Evolutionary conservation across 2,888 invertebrate genomes (phyloP), one percentile per base, ranked within the genome.

Genomic region (Caenorhabditis sp.): DNA sequence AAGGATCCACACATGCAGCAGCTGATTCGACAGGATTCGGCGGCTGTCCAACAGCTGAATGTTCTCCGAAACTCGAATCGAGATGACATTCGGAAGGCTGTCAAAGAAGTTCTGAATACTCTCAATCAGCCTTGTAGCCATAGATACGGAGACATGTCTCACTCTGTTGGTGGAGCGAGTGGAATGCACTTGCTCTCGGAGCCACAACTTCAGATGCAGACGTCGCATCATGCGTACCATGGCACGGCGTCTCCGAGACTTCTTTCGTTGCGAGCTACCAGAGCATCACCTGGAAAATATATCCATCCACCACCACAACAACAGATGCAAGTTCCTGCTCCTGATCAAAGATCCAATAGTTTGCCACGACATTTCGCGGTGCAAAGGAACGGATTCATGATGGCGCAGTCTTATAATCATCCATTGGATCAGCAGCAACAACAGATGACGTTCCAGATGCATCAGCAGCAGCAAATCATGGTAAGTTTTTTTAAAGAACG

Each of bases 61-160:
- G 82, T 82, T n/a, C 81, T 90, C n/a, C 70, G 87, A 38, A 87
- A 89, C 68, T 90, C 90, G 47, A 77, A 72, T n/a, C 77, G 88
- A 5, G 90, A 90, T 16, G 90, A 90, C 58, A 86, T 90, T 22
- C 66, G 89, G 12, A 76, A 51, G 38, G 82, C 86, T 2, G 88
- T 89, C 7, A 87, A 88, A 56, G 64, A 68, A 10, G 84, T 89
- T n/a, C 70, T 89, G 31, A 85, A 84, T 35, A 81, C 81, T 41
- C 58, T 87, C 14, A 86, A 87, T 58, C 86, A 86, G 49, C 85
- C 86, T 16, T 44, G 75, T 12, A 59, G 63, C 22, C 58, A 49
- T 22, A 41, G 80, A 31, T 80, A 28, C 28, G 80, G 82, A 16
- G 81, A 73, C 26, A 75, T 73, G 75, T 41, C 61, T 22, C 63